Base-by-base conservation (phyloP, 2,113 vertebrate genomes). In the Scophthalmus maximus region DNA sequence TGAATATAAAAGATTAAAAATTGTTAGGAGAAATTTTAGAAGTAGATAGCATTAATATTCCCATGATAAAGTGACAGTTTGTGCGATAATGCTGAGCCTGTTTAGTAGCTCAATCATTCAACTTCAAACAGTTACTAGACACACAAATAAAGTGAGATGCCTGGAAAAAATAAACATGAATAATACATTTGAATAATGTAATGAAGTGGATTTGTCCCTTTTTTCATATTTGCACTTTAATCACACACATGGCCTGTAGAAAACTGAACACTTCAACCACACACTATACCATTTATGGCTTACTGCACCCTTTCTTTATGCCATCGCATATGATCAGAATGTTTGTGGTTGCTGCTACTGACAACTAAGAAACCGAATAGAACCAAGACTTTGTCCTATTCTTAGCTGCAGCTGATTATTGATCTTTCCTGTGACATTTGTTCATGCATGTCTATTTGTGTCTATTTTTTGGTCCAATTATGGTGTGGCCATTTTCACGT, bases 351-450 rank as follows among this genome's bases (percentile, higher is more conserved):
- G 27, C 50, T 42, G 25, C 52, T 67, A 15, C 22, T 3, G 4
- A 36, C 53, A 26, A 47, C n/a, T 20, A 76, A 34, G 42, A 66
- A 71, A 53, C 52, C 15, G 42, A 40, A 36, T 20, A 11, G 34
- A 73, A 23, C 12, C 1, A 18, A 59, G n/a, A 57, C 38, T 27
- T 29, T 2, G 12, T 40, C 42, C 60, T 73, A 62, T 36, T 67
- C 44, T 34, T 10, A 20, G 62, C 27, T 55, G 26, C 9, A 71
- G 44, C 40, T 73, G 52, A 70, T 53, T 25, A 60, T 57, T 65
- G 44, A 52, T 53, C 18, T 61, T 64, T 70, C 56, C 55, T 61
- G 47, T 63, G 15, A 22, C 26, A 57, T 71, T 73, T 27, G 50
- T 60, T 59, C 32, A 59, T 72, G 30, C 20, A 44, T 27, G 25